These are phyloP conservation scores for Leucopsar rothschildi DNA, from an alignment of 2,113 vertebrate species.

Conservation along the genomic window DNA sequence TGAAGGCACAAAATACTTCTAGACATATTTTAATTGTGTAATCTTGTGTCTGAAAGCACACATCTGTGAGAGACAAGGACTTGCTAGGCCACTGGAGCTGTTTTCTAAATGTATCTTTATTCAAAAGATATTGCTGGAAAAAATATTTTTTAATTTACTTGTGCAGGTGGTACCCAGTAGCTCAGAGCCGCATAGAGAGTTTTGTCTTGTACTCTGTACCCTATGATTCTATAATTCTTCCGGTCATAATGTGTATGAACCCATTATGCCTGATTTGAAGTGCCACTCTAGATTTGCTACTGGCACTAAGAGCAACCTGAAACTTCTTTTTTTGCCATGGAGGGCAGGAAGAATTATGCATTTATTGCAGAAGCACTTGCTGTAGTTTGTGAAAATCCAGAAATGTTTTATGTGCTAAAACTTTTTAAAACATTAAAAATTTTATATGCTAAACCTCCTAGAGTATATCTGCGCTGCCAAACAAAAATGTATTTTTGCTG, in stretches of 20 bases:
- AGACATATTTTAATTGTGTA: not conserved
- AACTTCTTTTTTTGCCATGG: not conserved
- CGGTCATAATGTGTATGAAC: not conserved
- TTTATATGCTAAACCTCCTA: not conserved
- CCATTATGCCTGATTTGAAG: not conserved
- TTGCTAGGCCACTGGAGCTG: not conserved
- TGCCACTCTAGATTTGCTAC: not conserved
- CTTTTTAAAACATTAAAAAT: not conserved
- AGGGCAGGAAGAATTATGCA: not conserved
- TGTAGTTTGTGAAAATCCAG: not conserved
- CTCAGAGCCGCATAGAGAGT: not conserved
- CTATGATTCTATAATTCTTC: not conserved
- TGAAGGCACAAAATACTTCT: not conserved
- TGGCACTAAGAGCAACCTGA: not conserved
- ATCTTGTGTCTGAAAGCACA: not conserved
- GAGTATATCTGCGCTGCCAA: not conserved
- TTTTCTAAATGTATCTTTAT: not conserved
- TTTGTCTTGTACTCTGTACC: not conserved
- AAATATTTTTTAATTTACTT: not conserved
- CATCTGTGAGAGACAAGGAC: not conserved
- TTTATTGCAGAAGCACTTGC: not conserved
- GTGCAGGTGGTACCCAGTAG: not conserved
- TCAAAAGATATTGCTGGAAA: not conserved
- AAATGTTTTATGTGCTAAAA: not conserved
- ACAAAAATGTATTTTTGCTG: not conserved